Evolutionary conservation across 1,140 invertebrate genomes (phyloP), one percentile per base, ranked within the genome.

Genomic region (Trachymyrmex septentrionalis): DNA sequence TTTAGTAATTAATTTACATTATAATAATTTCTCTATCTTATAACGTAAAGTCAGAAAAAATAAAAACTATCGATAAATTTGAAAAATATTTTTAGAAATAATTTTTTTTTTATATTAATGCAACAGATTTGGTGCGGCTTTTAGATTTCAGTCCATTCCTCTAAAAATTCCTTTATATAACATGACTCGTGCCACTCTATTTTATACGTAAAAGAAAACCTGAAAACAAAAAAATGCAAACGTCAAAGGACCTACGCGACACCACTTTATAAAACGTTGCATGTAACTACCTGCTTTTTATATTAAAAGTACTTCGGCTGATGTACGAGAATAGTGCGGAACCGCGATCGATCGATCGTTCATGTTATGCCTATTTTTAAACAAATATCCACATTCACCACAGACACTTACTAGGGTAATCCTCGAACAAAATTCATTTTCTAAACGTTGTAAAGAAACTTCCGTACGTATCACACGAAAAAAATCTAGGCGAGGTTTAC

Each of bases 281-380:
- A 50, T 50, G 44, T 34, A 34, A 61, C 67, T 21, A 50, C 59
- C 55, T 21, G 14, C 75, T 69, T 73, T 84, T 61, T 48, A 84
- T 75, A 61, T 72, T 82, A 84, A 84, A 84, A 61, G 80, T 75
- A 61, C 80, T 84, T 61, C 55, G 80, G 5, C 53, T 24, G 44
- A 16, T 34, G 69, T 55, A 84, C 80, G 55, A 75, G 69, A 84
- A 84, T 84, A 84, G 80, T 73, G 38, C 55, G 69, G 55, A 84
- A 84, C 55, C 80, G 69, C 80, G 19, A 82, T 81, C 38, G 69
- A 73, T 84, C 55, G 80, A 61, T 84, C 55, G 30, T 27, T 73
- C 69, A 19, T 21, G 69, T 21, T 75, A 6, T 38, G 27, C 38
- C 38, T 48, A 5, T n/a, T 27, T 27, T 44, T 55, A 75, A 81